phyloP scores from a whole-genome alignment of 2,888 invertebrate genomes.

The Trachelus troglodyta region DNA sequence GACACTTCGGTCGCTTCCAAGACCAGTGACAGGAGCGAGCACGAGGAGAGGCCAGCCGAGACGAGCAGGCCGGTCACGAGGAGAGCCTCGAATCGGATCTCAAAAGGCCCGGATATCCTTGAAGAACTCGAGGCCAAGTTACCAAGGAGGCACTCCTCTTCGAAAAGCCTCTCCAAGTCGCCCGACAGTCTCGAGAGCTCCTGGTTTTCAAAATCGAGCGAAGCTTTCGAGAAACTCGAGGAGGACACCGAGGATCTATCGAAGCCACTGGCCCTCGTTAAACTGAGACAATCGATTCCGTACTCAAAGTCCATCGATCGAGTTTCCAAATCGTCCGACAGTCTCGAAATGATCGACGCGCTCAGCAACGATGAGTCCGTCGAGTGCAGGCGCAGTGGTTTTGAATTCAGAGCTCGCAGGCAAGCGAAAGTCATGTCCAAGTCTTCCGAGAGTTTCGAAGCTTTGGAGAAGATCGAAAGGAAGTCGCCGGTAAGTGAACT shows the following conservation, averaged over 20 bases:
- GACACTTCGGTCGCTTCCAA: conserved; percentile 39
- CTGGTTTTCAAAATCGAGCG: conserved; percentile 57
- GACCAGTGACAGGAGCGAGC: conserved; percentile 14
- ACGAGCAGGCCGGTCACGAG: conserved; percentile 36
- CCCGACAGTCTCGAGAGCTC: conserved; percentile 57
- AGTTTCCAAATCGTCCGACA: conserved; percentile 57
- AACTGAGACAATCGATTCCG: conserved; percentile 27
- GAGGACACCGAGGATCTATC: conserved; percentile 38
- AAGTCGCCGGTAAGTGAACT: conserved; percentile 28
- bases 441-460: conserved; percentile 56
- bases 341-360: conserved; percentile 52
- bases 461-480: conserved; percentile 6
- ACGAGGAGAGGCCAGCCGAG: conserved; percentile 21
- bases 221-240: conserved; percentile 52
- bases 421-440: conserved; percentile 51
- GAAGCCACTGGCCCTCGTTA: conserved; percentile 41
- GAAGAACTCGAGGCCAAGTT: conserved; percentile 50
- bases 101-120: conserved; percentile 52
- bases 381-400: conserved; percentile 47
- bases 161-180: conserved; percentile 47
- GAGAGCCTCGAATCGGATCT: conserved; percentile 44
- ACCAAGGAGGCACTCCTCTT: conserved; percentile 49
- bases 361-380: conserved; percentile 47
- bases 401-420: conserved; percentile 44
- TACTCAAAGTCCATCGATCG: conserved; percentile 55